Base-by-base conservation (phyloP, 2,888 invertebrate species). In the Arctia plantaginis region DNA sequence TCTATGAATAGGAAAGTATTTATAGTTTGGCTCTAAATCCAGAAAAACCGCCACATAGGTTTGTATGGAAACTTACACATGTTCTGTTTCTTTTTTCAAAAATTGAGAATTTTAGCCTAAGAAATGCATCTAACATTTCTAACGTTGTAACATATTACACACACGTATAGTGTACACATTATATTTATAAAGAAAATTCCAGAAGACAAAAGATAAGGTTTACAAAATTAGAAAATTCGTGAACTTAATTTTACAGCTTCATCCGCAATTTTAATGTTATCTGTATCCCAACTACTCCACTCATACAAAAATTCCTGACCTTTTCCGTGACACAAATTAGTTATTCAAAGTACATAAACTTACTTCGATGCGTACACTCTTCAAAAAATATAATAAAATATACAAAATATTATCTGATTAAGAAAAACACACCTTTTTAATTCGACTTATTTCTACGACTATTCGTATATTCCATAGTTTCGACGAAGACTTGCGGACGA, bases 401-500 rank as follows among this genome's bases (percentile, higher is more conserved):
- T 18, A 6, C 7, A 47, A 23, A 47, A 47, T 47, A 47, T 47
- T 51, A 51, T 23, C 8, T 35, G 6, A 35, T 35, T 35, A 35
- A 35, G 35, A 35, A 6, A 35, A 35, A 4, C 6, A 35, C 6
- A 35, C 6, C 35, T 35, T 35, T 35, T 35, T 35, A 44, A 44
- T 15, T 44, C 44, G 8, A 15, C 1, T 44, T 15, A 3, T 44
- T 44, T 65, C 30, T 27, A 3, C 20, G 4, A 33, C 6, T n/a
- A 41, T 62, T 62, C 7, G 23, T 64, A 8, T 18, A 23, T 70
- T 77, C 73, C 80, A 73, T 85, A 96, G 96, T 85, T 97, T 97
- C 86, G 96, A 96, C 83, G 97, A 97, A 89, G 97, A 97, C 88
- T 93, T 97, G 80, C 96, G 97, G 77, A 97, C 97, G 76, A 96